A percentile compares a stretch with the other conserved stretches of the same genome.
These are phyloP conservation scores for Pyrochroa serraticornis DNA, from an alignment of 2,888 invertebrate species.

Conservation along the genomic window DNA sequence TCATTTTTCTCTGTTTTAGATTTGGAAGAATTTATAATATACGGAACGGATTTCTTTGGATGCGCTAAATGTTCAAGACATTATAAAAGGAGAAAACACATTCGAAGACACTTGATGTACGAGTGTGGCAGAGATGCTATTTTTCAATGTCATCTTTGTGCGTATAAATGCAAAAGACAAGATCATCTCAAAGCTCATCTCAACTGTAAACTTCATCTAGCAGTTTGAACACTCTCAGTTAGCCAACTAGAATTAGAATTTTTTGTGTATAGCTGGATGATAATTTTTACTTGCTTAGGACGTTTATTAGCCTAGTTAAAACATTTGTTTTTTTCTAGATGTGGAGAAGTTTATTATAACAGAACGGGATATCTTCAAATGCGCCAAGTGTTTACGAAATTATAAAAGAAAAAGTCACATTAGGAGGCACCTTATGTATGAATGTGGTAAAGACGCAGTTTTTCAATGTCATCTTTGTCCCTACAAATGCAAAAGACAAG, in stretches of 20 bases:
- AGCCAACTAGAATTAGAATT: neutral
- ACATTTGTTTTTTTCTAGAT: constrained; percentile 16
- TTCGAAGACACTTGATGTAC: constrained; percentile 67
- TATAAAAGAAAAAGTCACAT: constrained; percentile 15
- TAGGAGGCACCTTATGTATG: constrained; percentile 69
- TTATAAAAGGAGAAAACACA: constrained; percentile 32
- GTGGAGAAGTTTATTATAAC: constrained; percentile 12
- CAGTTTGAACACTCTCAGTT: neutral
- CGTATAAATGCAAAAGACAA: too few relatives aligned
- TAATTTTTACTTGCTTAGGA: too few relatives aligned
- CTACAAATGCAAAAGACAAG: constrained; percentile 68
- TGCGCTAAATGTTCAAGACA: neutral
- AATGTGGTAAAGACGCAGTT: constrained; percentile 70
- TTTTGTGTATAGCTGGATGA: neutral
- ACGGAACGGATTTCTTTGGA: too few relatives aligned
- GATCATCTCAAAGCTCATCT: neutral
- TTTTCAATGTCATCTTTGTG: constrained; percentile 9
- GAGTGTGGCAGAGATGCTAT: constrained; percentile 56
- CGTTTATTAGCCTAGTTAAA: neutral
- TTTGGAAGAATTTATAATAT: too few relatives aligned
- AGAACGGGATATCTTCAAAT: neutral
- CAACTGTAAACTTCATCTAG: neutral
- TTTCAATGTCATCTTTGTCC: constrained; percentile 70
- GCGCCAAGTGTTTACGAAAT: neutral
- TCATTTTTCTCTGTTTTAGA: too few relatives aligned